phyloP scores from a whole-genome alignment of 2,797 vertebrate species.

The Okamejei kenojei region DNA sequence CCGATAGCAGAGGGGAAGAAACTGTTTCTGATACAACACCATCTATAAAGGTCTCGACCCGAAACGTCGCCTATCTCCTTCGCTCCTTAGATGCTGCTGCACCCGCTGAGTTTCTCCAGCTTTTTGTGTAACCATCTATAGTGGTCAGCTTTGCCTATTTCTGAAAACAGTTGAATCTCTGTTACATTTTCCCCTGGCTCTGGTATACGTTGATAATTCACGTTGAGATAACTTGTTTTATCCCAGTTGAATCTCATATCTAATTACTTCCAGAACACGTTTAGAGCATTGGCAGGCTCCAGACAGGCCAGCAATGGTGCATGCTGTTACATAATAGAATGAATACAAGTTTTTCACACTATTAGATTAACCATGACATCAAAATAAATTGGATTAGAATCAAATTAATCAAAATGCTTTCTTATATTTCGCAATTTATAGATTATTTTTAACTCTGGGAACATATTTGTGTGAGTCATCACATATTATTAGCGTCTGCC shows the following conservation, averaged over 20 bases:
- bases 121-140: no score
- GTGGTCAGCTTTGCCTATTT: not conserved
- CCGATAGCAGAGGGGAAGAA: no score
- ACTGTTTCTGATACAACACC: no score
- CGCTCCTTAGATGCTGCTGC: no score
- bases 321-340: conserved; percentile 14
- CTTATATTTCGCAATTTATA: not conserved
- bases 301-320: not conserved
- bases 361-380: not conserved
- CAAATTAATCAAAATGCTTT: not conserved
- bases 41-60: no score
- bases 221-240: not conserved
- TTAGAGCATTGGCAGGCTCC: not conserved
- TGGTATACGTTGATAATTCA: not conserved
- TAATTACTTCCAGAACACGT: not conserved
- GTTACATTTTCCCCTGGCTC: not conserved
- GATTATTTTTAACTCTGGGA: not conserved
- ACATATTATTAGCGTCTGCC: not conserved
- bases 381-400: conserved; percentile 21
- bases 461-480: not conserved
- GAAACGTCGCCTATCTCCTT: no score
- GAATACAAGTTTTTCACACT: not conserved
- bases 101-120: no score
- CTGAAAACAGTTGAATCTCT: not conserved
- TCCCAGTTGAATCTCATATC: not conserved